Base-by-base conservation (phyloP, 2,888 invertebrate species). In the Anthophora plumipes region DNA sequence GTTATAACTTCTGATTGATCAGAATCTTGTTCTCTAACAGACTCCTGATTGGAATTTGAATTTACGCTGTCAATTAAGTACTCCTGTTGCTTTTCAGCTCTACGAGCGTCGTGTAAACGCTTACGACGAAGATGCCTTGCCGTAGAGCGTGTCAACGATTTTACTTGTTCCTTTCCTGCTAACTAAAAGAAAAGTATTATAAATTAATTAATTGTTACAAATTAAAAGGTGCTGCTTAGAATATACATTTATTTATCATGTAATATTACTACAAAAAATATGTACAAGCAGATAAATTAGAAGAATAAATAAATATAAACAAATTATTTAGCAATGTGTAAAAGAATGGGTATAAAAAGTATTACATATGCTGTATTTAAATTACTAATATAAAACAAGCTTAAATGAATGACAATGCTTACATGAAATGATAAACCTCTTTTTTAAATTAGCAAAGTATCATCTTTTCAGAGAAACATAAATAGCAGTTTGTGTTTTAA, bases 71-170 rank as follows among this genome's bases (percentile, higher is more conserved):
- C 59, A 6, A 41, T 46, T 9, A 31, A 59, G 22, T 60, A 60
- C 7, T 61, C 8, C 37, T 59, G 43, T 63, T 77, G 67, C 39
- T 67, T 70, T 37, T 73, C 85, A 22, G 87, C 87, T 80, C 84
- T 89, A 11, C 91, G 86, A 41, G 92, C 92, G 63, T 89, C 88
- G 54, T 88, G 85, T 73, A 92, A 82, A 60, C 89, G 90, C 71
- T 91, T 92, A 63, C 92, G 82, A 52, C 92, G 89, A 41, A 91
- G 82, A 82, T 92, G 92, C 68, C 92, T 90, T 3, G 92, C 92
- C 66, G 85, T 75, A 17, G 92, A 90, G 39, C 90, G 89, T 39
- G 84, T 83, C 8, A 61, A 50, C 11, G 46, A 54, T 11, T 77
- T 83, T 55, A 48, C 39, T 20, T 72, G 84, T 50, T 73, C 67